phyloP scores from a whole-genome alignment of 2,113 vertebrate genomes.

The Calcarius ornatus region DNA sequence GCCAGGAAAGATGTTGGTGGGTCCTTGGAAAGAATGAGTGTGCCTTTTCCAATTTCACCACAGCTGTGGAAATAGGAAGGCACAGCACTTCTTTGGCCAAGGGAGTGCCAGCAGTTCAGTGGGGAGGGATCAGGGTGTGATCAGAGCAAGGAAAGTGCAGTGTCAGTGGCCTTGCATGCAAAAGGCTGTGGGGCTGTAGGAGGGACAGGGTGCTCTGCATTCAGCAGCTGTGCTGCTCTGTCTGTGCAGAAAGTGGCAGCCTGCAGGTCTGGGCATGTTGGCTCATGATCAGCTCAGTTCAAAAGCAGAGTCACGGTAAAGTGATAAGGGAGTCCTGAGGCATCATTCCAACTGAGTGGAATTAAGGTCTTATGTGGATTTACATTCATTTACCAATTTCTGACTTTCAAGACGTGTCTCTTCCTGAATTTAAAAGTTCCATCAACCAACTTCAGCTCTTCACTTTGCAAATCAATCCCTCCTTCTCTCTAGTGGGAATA shows the following conservation, averaged over 20 bases:
- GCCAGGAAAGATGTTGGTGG: fast-evolving
- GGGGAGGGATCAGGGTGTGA: background rate
- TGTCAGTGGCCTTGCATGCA: background rate
- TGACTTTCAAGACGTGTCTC: background rate
- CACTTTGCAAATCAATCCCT: background rate
- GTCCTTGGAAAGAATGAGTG: fast-evolving
- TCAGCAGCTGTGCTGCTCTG: background rate
- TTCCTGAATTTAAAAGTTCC: background rate
- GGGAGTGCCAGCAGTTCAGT: background rate
- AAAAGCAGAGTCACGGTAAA: background rate
- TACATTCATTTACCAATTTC: constrained; percentile 14
- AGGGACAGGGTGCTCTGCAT: background rate
- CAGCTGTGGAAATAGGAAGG: background rate
- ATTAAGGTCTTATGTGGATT: constrained; percentile 27
- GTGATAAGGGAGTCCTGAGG: background rate
- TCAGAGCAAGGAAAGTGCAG: background rate
- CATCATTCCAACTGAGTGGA: background rate
- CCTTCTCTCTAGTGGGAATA: background rate
- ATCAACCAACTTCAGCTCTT: background rate
- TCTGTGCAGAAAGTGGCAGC: background rate
- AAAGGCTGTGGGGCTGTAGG: background rate
- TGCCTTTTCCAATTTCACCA: background rate
- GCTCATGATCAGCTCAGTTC: background rate
- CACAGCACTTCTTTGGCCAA: fast-evolving
- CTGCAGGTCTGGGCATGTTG: background rate